Evolutionary conservation across 2,888 invertebrate genomes (phyloP).

Genomic region (Anorthoa munda): DNA sequence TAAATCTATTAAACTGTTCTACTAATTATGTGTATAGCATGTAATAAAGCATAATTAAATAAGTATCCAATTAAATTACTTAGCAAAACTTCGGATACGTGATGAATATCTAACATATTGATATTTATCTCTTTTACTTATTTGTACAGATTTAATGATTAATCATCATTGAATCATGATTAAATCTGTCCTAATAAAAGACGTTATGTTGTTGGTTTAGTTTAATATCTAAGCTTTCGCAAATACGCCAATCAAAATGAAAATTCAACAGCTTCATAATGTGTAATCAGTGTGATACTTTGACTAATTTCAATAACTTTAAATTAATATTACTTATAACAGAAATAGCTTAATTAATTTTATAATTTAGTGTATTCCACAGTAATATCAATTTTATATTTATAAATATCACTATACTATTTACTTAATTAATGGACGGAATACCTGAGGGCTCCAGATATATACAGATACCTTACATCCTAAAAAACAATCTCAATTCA

Average conservation of each 20-base stretch:
- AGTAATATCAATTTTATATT: slow-evolving; percentile 10
- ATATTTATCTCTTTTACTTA: no score
- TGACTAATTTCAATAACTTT: slow-evolving; percentile 2
- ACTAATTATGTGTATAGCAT: neutral
- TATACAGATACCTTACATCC: slow-evolving; percentile 67
- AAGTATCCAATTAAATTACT: neutral
- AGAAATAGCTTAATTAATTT: neutral
- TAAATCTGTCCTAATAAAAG: no score
- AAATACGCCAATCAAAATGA: neutral
- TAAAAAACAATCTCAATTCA: slow-evolving; percentile 26
- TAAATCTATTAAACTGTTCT: slow-evolving; percentile 15
- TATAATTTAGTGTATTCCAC: slow-evolving; percentile 24
- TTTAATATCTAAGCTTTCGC: neutral
- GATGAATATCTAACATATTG: no score
- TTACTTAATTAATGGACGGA: slow-evolving; percentile 81
- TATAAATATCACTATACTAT: slow-evolving; percentile 28
- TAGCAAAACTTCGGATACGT: neutral
- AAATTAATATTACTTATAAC: slow-evolving; percentile 10
- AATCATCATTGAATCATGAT: no score
- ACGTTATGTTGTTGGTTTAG: neutral
- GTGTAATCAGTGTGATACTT: neutral
- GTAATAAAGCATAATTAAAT: neutral
- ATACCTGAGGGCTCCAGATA: slow-evolving; percentile 79
- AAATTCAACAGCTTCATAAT: no score
- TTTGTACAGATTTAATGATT: no score